phyloP scores from a whole-genome alignment of 2,888 invertebrate species.

The Tipula unca region DNA sequence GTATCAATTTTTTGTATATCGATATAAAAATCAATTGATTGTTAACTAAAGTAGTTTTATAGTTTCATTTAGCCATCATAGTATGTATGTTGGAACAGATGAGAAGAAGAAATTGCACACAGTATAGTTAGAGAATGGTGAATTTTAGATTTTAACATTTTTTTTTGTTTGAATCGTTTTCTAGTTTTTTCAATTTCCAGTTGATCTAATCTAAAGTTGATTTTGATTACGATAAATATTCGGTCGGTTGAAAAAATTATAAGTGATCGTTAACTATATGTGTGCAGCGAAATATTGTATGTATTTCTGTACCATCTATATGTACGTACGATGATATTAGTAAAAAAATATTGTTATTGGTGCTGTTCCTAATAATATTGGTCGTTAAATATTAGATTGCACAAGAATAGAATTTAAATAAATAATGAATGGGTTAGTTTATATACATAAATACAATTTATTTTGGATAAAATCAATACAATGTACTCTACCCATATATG shows the following conservation, averaged over 20 bases:
- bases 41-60: neutral
- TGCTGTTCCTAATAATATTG: no score
- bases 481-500: no score
- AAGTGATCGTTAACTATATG: neutral
- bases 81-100: neutral
- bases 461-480: no score
- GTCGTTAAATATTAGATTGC: neutral
- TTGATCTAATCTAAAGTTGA: neutral
- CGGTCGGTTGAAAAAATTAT: neutral
- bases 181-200: neutral
- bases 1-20: neutral
- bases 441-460: no score
- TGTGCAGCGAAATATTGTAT: no score
- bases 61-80: neutral
- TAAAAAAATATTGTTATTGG: neutral
- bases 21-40: neutral
- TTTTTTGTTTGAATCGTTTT: neutral
- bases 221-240: neutral
- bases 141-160: neutral
- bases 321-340: neutral
- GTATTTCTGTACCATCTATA: neutral
- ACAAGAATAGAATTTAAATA: neutral
- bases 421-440: no score
- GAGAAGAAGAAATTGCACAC: no score
- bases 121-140: no score